Evolutionary conservation across 2,113 vertebrate genomes (phyloP), one percentile per base, ranked within the genome.

Genomic region (Scomber colias): DNA sequence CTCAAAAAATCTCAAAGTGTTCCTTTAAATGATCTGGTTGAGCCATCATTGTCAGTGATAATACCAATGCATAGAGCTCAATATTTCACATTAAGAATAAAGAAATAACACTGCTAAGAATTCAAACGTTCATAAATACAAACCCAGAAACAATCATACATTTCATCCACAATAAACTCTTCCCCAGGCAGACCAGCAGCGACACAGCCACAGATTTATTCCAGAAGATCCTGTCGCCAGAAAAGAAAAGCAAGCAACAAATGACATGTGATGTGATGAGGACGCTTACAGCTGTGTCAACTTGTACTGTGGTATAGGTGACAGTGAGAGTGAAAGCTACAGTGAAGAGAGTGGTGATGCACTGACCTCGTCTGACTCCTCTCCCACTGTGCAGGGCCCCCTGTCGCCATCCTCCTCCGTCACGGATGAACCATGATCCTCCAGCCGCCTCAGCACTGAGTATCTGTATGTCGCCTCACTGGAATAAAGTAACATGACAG

Each of bases 351-450:
- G 75, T 70, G 51, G 27, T 5, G 51, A 83, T 59, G 62, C 62
- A 63, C 83, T 74, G 73, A 95, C 94, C 94, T 95, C 93, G 35
- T 95, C 95, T 63, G 93, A 95, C 67, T 94, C 93, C 54, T 93
- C 87, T 67, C 76, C 90, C n/a, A 68, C 81, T 30, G 48, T 81
- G 81, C 50, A 3, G 9, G 74, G 76, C 75, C 77, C 78, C 53
- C 62, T 70, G 75, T 88, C 80, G 4, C 66, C 68, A 30, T 81
- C 86, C 35, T 80, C 86, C 60, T 86, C 90, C n/a, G 79, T 79
- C 72, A 60, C 63, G 5, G 55, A 63, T 56, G 83, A 82, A 65
- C 68, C 81, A 74, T 92, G 85, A 9, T 93, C 93, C 76, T 94
- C 93, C 90, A 87, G 83, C 45, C 51, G 72, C 76, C 75, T 87